A percentile compares a stretch with the other conserved stretches of the same genome.
Conservation (phyloP, 2,888 invertebrate species). For the Galeruca laticollis region DNA sequence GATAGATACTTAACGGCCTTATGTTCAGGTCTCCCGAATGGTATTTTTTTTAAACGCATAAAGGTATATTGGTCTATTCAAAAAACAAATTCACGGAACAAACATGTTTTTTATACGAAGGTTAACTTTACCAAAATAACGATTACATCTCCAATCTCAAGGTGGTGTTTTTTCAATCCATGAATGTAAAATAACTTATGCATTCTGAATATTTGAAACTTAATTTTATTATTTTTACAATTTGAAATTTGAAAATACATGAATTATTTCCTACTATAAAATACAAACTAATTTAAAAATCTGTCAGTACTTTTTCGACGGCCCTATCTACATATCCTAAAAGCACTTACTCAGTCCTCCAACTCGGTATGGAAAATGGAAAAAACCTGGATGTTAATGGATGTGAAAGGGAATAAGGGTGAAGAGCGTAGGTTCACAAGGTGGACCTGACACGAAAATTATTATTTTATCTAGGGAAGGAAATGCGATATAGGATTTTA, state of each 20-base stretch:
- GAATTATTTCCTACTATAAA: constrained; percentile 1
- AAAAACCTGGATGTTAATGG: constrained; percentile 16
- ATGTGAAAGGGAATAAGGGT: constrained; percentile 20
- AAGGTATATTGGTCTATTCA: too few relatives aligned
- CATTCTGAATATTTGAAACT: too few relatives aligned
- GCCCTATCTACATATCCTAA: constrained; percentile 9
- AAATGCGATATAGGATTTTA: constrained; percentile 19
- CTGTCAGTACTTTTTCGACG: constrained; percentile 12
- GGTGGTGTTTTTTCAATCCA: too few relatives aligned
- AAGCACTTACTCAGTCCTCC: constrained; percentile 14
- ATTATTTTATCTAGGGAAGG: constrained; percentile 19
- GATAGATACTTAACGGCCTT: too few relatives aligned
- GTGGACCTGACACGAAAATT: constrained; percentile 24
- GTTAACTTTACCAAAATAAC: too few relatives aligned
- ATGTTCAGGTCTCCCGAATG: too few relatives aligned
- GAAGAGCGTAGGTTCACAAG: constrained; percentile 19
- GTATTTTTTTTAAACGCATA: too few relatives aligned
- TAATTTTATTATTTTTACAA: too few relatives aligned
- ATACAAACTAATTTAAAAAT: constrained; percentile 8
- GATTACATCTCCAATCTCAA: too few relatives aligned
- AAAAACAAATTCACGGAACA: too few relatives aligned
- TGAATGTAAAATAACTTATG: too few relatives aligned
- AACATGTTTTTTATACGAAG: too few relatives aligned
- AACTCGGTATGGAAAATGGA: constrained; percentile 13
- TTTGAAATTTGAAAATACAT: neutral